Conservation (phyloP, 2,888 invertebrate species). For the Meta bourneti region DNA sequence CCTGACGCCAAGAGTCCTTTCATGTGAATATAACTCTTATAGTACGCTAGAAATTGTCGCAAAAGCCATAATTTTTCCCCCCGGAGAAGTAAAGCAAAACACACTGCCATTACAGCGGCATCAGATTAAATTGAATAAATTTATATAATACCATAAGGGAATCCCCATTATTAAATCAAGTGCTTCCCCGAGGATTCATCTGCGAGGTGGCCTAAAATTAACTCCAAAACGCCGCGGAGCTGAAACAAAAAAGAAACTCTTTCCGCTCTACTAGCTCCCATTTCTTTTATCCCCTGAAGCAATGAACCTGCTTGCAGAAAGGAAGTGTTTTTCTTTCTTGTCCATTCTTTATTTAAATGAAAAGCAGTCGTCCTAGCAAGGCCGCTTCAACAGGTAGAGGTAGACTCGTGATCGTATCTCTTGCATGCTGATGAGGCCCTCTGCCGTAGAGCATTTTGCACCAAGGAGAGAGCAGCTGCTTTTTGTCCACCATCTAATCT, state of each 20-base stretch:
- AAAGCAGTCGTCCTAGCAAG: constrained; percentile 34
- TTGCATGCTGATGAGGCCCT: constrained; percentile 30
- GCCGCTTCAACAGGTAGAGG: constrained; percentile 41
- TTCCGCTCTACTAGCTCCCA: constrained; percentile 14
- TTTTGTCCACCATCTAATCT: too few species aligned
- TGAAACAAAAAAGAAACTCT: constrained; percentile 19
- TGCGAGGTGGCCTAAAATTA: constrained; percentile 13
- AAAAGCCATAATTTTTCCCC: not conserved
- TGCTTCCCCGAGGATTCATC: not conserved
- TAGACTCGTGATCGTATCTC: constrained; percentile 5
- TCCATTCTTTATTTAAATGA: constrained; percentile 33
- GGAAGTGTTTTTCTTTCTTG: not conserved
- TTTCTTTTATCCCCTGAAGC: constrained; percentile 9
- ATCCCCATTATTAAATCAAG: constrained; percentile 24
- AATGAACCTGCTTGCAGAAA: not conserved
- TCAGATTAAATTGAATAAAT: not conserved
- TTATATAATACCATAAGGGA: not conserved
- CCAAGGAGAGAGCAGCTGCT: not conserved
- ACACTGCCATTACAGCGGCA: not conserved
- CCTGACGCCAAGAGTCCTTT: not conserved
- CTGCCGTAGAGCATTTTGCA: not conserved
- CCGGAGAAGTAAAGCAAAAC: not conserved
- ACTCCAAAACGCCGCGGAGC: not conserved
- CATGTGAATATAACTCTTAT: not conserved
- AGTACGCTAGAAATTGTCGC: not conserved